phyloP scores from a whole-genome alignment of 2,888 invertebrate genomes.

The Acrocyrtus sp. region DNA sequence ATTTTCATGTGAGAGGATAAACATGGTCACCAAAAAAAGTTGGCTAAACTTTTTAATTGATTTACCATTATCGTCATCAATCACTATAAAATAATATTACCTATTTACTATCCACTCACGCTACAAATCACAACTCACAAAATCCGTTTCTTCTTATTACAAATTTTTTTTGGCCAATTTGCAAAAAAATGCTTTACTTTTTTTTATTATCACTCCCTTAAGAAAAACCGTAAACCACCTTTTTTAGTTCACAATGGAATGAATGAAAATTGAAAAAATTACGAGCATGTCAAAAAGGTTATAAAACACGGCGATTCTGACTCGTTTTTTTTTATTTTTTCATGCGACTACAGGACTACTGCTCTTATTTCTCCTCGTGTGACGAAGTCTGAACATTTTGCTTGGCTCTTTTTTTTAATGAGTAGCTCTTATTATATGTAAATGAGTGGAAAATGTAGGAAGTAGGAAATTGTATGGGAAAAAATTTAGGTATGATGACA shows the following conservation, averaged over 20 bases:
- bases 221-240: neutral
- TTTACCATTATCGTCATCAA: too few relatives aligned
- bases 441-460: conserved; percentile 27
- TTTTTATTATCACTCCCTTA: neutral
- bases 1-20: too few relatives aligned
- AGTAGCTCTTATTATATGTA: neutral
- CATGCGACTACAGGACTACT: too few relatives aligned
- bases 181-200: too few relatives aligned
- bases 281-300: conserved; percentile 28
- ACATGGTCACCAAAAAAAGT: too few relatives aligned
- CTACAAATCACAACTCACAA: too few relatives aligned
- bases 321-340: neutral
- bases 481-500: conserved; percentile 10
- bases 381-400: neutral
- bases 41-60: too few relatives aligned
- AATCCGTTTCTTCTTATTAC: too few relatives aligned
- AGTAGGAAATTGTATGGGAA: conserved; percentile 39
- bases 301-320: neutral
- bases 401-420: neutral
- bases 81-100: too few relatives aligned
- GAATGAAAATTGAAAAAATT: neutral
- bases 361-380: neutral
- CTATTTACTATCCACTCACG: too few relatives aligned
- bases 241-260: neutral
- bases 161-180: too few relatives aligned